These are phyloP conservation scores for Zeus faber DNA, from an alignment of 2,113 vertebrate species.

Conservation along the genomic window DNA sequence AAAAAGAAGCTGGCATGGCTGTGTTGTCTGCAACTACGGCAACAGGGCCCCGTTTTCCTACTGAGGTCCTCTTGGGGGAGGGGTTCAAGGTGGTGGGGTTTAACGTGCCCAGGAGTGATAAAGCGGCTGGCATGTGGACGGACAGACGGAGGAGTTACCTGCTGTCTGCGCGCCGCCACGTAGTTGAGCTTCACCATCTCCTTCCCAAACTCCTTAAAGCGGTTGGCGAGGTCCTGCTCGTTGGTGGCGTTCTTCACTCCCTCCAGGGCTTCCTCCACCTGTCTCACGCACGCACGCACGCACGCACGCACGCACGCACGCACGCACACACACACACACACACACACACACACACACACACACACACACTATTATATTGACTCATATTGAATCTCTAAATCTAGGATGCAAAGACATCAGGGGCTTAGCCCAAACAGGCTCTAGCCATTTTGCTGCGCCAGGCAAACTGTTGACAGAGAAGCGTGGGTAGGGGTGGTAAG, in stretches of 20 bases:
- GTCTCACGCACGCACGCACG: constrained; percentile 20
- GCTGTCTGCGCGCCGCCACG: constrained; percentile 92
- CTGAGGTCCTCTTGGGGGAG: no score
- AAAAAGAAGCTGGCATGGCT: background rate
- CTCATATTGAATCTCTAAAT: no score
- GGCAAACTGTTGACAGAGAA: no score
- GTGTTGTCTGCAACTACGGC: background rate
- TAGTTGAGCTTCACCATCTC: constrained; percentile 99
- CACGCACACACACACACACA: constrained; percentile 8
- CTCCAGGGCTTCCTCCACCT: constrained; percentile 96
- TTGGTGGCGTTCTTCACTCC: constrained; percentile 96
- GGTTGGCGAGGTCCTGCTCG: constrained; percentile 94
- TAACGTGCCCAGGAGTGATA: no score
- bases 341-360: background rate
- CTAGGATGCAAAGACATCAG: no score
- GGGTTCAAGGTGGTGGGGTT: no score
- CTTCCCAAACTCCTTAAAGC: constrained; percentile 99
- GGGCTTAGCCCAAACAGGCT: no score
- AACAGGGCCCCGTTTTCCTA: no score
- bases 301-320: constrained; percentile 15
- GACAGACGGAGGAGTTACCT: constrained; percentile 72
- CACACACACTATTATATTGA: no score
- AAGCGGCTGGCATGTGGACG: no score
- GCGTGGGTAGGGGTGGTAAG: no score
- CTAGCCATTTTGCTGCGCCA: no score